These are phyloP conservation scores for Papilio gigon DNA, from an alignment of 2,888 invertebrate genomes.

Conservation along the genomic window DNA sequence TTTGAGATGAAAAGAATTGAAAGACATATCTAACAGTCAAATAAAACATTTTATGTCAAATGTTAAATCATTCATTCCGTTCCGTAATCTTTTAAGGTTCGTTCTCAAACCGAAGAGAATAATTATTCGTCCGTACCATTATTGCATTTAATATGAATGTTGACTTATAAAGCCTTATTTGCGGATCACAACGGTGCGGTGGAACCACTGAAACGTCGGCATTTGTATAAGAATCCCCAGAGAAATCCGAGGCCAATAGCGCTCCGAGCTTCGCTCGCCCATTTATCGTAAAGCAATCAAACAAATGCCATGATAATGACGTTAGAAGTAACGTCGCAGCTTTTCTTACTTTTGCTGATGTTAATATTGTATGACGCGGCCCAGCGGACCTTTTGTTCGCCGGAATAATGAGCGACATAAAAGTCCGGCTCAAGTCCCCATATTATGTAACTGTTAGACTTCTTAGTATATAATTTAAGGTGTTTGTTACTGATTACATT, in stretches of 20 bases:
- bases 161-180: slow-evolving; percentile 41
- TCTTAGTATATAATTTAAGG: slow-evolving; percentile 19
- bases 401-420: slow-evolving; percentile 54
- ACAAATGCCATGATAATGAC: slow-evolving; percentile 66
- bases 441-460: slow-evolving; percentile 34
- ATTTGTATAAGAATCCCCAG: slow-evolving; percentile 63
- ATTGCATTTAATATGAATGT: slow-evolving; percentile 37
- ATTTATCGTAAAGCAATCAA: slow-evolving; percentile 68
- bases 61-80: slow-evolving; percentile 19
- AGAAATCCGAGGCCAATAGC: slow-evolving; percentile 58
- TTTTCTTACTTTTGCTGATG: slow-evolving; percentile 59
- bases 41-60: slow-evolving; percentile 18
- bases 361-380: slow-evolving; percentile 52
- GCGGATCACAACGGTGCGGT: slow-evolving; percentile 43
- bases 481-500: not conserved
- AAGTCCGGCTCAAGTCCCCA: slow-evolving; percentile 38
- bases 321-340: slow-evolving; percentile 54
- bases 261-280: slow-evolving; percentile 56
- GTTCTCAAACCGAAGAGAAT: slow-evolving; percentile 17
- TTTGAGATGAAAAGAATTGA: not conserved
- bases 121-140: slow-evolving; percentile 31
- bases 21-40: not conserved
- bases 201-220: slow-evolving; percentile 55
- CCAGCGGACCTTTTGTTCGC: slow-evolving; percentile 52
- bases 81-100: slow-evolving; percentile 25